Base-by-base conservation (phyloP, 1,140 invertebrate species). In the Bombus superbus region DNA sequence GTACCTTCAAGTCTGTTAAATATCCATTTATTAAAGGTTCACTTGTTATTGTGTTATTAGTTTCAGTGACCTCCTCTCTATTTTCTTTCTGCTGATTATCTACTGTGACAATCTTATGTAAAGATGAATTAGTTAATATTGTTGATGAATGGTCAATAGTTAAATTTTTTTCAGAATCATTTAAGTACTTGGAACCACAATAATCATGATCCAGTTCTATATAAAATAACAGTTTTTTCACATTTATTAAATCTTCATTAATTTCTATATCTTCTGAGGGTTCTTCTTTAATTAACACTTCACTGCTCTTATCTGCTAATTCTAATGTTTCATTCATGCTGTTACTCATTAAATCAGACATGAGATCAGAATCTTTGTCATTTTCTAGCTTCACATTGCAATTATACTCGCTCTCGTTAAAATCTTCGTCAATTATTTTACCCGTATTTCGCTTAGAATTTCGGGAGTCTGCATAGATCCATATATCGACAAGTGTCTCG, bases 401-500 rank as follows among this genome's bases (percentile, higher is more conserved):
- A 64, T 28, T 10, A 62, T 47, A 11, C 47, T 44, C n/a, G 0
- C 25, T 57, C 10, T 79, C 62, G 22, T 32, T 13, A 3, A 66
- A 44, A 62, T 73, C 44, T 3, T 76, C 32, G 2, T 69, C 25
- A 1, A 22, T 44, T 9, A 64, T 4, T 10, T 44, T 59, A 9
- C 18, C 40, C 1, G 35, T 35, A 25, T 28, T 86, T 69, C 81
- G 53, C 18, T 79, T 84, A 3, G 22, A 25, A 71, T 59, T 72
- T 42, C 38, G 79, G 5, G 73, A 75, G 42, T 91, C 85, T 42
- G 66, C 86, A 86, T 96, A 96, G 15, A 98, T 92, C 96, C 97
- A 97, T 47, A 97, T 95, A 86, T 98, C 97, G 2, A 97, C 95
- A 38, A 97, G 94, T 15, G 97, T 98, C 95, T 98, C 98, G 15